Percentiles rank a stretch among this genome's conserved stretches.
phyloP scores from a whole-genome alignment of 2,797 vertebrate species.

The Cryptoprocta ferox region DNA sequence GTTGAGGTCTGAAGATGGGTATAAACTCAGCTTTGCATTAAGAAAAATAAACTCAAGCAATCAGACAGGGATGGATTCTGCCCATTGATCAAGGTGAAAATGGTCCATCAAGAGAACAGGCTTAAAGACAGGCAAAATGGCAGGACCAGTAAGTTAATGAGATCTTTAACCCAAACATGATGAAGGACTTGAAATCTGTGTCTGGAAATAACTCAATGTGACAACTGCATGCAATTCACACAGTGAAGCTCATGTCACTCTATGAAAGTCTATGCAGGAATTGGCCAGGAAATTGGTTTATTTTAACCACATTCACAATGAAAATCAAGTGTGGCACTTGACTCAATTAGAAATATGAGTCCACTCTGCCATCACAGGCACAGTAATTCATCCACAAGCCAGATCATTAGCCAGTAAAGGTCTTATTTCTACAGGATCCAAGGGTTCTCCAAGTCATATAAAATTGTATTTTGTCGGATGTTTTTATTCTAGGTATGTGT shows the following conservation, averaged over 20 bases:
- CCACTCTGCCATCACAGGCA: rapidly evolving
- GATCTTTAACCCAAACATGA: conserved; percentile 73
- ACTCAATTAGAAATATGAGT: background rate
- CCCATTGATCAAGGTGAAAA: conserved; percentile 51
- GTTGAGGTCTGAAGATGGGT: conserved; percentile 32
- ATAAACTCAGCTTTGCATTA: conserved; percentile 11
- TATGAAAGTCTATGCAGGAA: background rate
- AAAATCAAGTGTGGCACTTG: background rate
- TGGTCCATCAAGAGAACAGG: background rate
- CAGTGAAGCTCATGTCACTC: background rate
- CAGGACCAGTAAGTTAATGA: conserved; percentile 62
- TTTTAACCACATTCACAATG: conserved; percentile 57
- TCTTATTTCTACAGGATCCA: background rate
- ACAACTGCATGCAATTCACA: conserved; percentile 66
- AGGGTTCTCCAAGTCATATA: background rate
- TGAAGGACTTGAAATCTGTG: conserved; percentile 75
- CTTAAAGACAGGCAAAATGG: conserved; percentile 57
- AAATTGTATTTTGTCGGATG: background rate
- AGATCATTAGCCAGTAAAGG: background rate
- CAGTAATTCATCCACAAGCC: background rate
- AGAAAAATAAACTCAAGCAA: background rate
- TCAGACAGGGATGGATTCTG: conserved; percentile 47
- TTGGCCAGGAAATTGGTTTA: background rate
- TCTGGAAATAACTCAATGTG: conserved; percentile 74
- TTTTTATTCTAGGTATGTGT: background rate